Base-by-base conservation (phyloP, 1,140 invertebrate genomes). In the Oedothorax gibbosus region DNA sequence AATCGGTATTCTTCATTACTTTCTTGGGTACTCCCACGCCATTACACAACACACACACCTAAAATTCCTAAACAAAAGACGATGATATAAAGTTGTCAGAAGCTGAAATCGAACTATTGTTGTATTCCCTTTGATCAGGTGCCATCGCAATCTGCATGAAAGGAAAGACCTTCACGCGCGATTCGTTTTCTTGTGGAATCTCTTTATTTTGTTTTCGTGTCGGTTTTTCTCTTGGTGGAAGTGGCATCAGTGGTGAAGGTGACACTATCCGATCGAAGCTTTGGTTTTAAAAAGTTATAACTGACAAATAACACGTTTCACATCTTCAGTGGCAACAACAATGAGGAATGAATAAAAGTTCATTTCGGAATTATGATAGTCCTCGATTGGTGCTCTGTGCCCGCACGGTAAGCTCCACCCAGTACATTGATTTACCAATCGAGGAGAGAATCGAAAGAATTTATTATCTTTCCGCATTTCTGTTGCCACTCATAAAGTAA, bases 161-260 rank as follows among this genome's bases (percentile, higher is more conserved):
- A 75, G 72, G 72, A 75, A 75, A 75, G 72, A 75, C 72, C 72
- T 75, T 75, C 72, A 75, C 72, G 72, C 53, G 10, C 54, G 35
- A 75, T 75, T 75, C 72, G 72, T 15, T 75, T 75, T 75, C 72
- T 75, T 60, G 53, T 53, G 51, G 57, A 75, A 15, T 60, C 18
- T 51, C 50, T 71, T 71, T 71, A 53, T 51, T 49, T 71, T 53
- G 15, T 71, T 71, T 53, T 3, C 9, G 68, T 51, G 18, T 51
- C 51, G 18, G 35, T 65, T 64, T 20, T 77, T 77, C 60, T 77
- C 65, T 65, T 21, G 65, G 53, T 50, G 21, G 60, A 54, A 64
- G 10, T 35, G 12, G 56, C 72, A 75, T 14, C 18, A 73, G 10
- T 20, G 51, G 35, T 77, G 75, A 77, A 77, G 75, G 75, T 64